Conservation (phyloP, 2,797 vertebrate species). For the Acipenser transmontanus region DNA sequence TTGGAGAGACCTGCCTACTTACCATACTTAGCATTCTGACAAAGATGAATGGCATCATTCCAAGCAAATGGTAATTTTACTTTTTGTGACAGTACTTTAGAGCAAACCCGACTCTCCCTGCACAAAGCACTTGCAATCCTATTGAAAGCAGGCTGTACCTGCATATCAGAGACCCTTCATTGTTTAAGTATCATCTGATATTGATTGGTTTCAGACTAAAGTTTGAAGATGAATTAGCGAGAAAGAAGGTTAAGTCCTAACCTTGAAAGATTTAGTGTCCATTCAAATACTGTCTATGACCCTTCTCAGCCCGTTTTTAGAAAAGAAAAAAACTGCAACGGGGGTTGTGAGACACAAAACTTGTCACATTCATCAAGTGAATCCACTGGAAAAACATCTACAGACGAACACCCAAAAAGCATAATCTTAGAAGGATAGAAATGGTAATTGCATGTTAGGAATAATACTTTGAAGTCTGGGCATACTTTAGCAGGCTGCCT, state of each 20-base stretch:
- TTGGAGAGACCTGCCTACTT: constrained; percentile 89
- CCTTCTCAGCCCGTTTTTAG: constrained; percentile 79
- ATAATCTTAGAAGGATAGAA: constrained; percentile 97
- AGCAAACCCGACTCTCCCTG: constrained; percentile 88
- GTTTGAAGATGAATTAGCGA: constrained; percentile 95
- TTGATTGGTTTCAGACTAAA: constrained; percentile 98
- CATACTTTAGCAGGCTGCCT: constrained; percentile 65
- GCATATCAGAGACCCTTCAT: constrained; percentile 97
- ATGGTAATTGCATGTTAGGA: constrained; percentile 89
- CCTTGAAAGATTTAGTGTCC: constrained; percentile 99
- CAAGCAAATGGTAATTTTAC: constrained; percentile 99
- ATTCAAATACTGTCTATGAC: constrained; percentile 92
- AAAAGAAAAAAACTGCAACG: constrained; percentile 89
- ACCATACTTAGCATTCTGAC: constrained; percentile 93
- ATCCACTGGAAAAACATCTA: constrained; percentile 98
- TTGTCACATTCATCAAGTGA: constrained; percentile 99
- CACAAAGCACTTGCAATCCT: constrained; percentile 98
- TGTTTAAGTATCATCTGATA: constrained; percentile 99
- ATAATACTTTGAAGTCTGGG: constrained; percentile 75
- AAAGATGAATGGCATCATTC: constrained; percentile 99
- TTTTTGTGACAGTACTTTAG: constrained; percentile 98
- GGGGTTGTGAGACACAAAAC: constrained; percentile 90
- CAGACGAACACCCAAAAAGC: constrained; percentile 97
- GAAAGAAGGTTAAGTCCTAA: constrained; percentile 99
- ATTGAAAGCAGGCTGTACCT: constrained; percentile 94